A percentile compares a stretch with the other conserved stretches of the same genome.
phyloP scores from a whole-genome alignment of 2,113 vertebrate genomes.

The human (Homo sapiens) region DNA sequence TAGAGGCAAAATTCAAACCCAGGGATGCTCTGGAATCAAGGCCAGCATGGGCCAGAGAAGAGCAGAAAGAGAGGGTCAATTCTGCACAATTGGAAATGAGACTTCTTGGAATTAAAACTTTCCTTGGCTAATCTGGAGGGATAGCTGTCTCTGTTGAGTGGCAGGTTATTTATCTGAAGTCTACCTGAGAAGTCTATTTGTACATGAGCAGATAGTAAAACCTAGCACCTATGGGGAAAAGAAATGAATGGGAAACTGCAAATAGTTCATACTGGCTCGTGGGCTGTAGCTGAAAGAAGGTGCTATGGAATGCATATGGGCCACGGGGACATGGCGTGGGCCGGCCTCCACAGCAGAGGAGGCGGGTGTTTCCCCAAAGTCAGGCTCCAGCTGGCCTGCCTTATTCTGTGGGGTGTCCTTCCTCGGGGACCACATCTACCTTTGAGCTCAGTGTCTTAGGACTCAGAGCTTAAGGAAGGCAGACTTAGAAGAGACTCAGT shows the following conservation, averaged over 20 bases:
- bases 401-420: background rate
- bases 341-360: background rate
- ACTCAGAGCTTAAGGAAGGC: background rate
- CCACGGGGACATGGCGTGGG: accelerated
- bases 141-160: background rate
- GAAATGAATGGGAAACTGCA: background rate
- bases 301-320: accelerated
- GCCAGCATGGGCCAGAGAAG: background rate
- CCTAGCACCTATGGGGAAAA: background rate
- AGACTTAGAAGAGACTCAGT: background rate
- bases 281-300: background rate
- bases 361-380: background rate
- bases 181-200: background rate
- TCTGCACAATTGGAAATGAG: background rate
- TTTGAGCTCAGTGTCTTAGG: background rate
- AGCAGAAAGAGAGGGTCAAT: background rate
- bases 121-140: background rate
- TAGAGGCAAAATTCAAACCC: background rate
- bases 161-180: background rate
- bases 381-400: background rate
- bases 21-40: background rate
- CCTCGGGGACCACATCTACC: background rate
- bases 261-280: accelerated
- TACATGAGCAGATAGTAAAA: background rate
- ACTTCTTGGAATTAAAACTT: background rate